Evolutionary conservation across 2,797 vertebrate genomes (phyloP).

Genomic region (Melanotaenia boesemani): DNA sequence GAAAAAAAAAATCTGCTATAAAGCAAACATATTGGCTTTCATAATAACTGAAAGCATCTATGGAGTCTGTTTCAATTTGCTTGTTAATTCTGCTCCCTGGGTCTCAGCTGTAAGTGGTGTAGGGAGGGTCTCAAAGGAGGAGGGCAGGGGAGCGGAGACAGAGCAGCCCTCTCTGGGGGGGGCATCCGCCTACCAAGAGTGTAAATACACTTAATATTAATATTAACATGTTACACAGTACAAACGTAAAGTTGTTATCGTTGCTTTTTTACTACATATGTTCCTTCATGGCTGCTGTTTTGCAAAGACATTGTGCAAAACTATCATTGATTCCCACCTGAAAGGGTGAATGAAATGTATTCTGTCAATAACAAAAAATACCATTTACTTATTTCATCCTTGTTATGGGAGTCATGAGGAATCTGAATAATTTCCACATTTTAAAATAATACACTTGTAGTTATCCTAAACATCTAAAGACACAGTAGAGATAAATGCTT

Average conservation of each 20-base stretch:
- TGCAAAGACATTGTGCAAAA: constrained; percentile 1
- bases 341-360: constrained; percentile 12
- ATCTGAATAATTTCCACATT: background rate
- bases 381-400: background rate
- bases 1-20: background rate
- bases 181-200: constrained; percentile 34
- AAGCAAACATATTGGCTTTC: background rate
- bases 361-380: background rate
- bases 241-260: background rate
- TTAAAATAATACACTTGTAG: background rate
- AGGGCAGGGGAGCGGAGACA: constrained; percentile 59
- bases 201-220: constrained; percentile 69
- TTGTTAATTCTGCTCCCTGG: constrained; percentile 77
- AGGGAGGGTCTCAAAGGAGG: constrained; percentile 76
- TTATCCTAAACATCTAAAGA: background rate
- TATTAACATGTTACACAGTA: constrained; percentile 42
- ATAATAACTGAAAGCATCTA: constrained; percentile 23
- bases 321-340: background rate
- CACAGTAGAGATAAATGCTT: background rate
- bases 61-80: constrained; percentile 78
- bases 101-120: constrained; percentile 83
- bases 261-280: background rate
- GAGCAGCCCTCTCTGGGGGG: constrained; percentile 54
- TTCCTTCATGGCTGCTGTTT: constrained; percentile 6
- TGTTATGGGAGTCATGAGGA: background rate